These are phyloP conservation scores for Phyllostomus discolor DNA, from an alignment of 2,113 vertebrate species.

Conservation along the genomic window DNA sequence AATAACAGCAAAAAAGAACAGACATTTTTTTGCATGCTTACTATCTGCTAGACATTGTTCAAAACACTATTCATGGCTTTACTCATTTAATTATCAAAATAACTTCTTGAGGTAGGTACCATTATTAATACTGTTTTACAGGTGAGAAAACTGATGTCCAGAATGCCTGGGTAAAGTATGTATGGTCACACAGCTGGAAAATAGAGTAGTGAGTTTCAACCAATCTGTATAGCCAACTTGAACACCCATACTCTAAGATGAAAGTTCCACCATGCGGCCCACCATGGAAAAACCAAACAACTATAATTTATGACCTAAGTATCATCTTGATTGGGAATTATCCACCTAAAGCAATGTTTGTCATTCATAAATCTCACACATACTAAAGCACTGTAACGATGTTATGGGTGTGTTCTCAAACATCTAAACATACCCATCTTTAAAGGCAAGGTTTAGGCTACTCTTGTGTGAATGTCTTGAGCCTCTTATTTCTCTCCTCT, in stretches of 20 bases:
- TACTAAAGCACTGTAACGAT: background rate
- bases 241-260: background rate
- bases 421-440: background rate
- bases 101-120: background rate
- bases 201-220: background rate
- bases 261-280: background rate
- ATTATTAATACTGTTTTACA: background rate
- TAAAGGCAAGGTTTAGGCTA: background rate
- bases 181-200: background rate
- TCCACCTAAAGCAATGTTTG: background rate
- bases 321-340: background rate
- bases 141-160: background rate
- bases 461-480: background rate
- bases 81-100: background rate
- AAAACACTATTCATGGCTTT: background rate
- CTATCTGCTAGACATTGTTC: background rate
- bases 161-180: background rate
- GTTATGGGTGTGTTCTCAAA: background rate
- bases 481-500: background rate
- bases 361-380: background rate
- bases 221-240: background rate
- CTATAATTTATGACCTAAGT: background rate
- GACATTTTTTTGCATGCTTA: background rate
- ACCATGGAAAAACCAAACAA: background rate
- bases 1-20: background rate